Evolutionary conservation across 1,140 invertebrate genomes (phyloP).

Genomic region (Brachystomella parvula): DNA sequence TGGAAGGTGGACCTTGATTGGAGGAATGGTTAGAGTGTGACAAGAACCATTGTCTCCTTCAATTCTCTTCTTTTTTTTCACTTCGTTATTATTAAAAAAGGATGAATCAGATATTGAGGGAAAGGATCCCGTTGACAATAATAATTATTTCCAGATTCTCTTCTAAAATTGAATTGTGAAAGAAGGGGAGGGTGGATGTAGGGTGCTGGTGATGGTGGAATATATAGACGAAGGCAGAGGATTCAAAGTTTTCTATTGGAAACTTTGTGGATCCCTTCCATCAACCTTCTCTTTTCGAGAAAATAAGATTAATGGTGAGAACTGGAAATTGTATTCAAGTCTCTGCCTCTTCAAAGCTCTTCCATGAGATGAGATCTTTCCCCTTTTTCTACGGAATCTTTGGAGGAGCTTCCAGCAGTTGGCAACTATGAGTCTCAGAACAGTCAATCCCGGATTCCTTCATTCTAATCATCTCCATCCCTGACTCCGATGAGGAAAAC

Average conservation of each 20-base stretch:
- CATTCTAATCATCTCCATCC: constrained; percentile 3
- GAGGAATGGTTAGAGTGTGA: background rate
- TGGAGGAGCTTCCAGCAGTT: background rate
- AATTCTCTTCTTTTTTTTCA: background rate
- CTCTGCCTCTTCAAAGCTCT: constrained; percentile 9
- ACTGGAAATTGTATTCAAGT: constrained; percentile 38
- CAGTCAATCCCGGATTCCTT: constrained; percentile 7
- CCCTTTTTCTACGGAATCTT: background rate
- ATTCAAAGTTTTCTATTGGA: background rate
- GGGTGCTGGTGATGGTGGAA: too few species aligned
- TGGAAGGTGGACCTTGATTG: background rate
- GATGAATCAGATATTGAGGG: background rate
- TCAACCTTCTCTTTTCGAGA: background rate
- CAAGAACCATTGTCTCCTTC: background rate
- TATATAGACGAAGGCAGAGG: background rate
- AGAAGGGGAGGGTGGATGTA: background rate
- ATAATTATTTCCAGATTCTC: background rate
- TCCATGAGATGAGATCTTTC: background rate
- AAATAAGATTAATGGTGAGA: constrained; percentile 34
- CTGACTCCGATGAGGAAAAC: too few species aligned
- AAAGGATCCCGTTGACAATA: background rate
- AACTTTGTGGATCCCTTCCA: background rate
- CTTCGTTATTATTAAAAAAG: constrained; percentile 3
- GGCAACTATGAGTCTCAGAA: background rate
- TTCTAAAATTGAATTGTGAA: background rate